Evolutionary conservation across 2,888 invertebrate species (phyloP).

Genomic region (Callyntrura sp.): DNA sequence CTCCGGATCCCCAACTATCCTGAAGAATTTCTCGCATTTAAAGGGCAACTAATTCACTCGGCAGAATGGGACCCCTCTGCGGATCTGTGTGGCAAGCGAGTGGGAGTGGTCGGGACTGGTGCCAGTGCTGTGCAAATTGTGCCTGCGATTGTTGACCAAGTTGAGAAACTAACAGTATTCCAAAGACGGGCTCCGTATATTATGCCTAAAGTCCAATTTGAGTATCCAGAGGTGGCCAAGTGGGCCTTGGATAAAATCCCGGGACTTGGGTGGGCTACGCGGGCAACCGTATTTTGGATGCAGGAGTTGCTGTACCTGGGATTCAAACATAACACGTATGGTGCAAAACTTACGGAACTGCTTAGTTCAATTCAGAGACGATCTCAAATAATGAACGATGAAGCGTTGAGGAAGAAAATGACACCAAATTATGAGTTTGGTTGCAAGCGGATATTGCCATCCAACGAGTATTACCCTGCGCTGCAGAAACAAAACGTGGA

Average conservation of each 20-base stretch:
- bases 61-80: constrained; percentile 78
- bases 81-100: constrained; percentile 71
- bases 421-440: constrained; percentile 79
- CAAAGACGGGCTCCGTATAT: constrained; percentile 80
- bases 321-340: constrained; percentile 63
- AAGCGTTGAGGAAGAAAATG: constrained; percentile 66
- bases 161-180: constrained; percentile 76
- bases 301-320: constrained; percentile 42
- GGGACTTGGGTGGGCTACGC: constrained; percentile 68
- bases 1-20: constrained; percentile 75
- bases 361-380: too few species aligned
- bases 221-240: constrained; percentile 64
- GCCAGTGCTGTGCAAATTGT: constrained; percentile 81
- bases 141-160: constrained; percentile 77
- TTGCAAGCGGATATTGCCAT: constrained; percentile 79
- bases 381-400: constrained; percentile 59
- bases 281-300: constrained; percentile 70
- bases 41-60: constrained; percentile 76
- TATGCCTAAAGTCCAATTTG: constrained; percentile 69
- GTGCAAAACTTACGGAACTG: too few species aligned
- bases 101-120: constrained; percentile 80
- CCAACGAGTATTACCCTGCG: constrained; percentile 77
- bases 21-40: constrained; percentile 67
- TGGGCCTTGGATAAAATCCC: constrained; percentile 76
- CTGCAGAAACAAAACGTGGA: constrained; percentile 73